Base-by-base conservation (phyloP, 1,140 invertebrate genomes). In the Drosophila carrolli region DNA sequence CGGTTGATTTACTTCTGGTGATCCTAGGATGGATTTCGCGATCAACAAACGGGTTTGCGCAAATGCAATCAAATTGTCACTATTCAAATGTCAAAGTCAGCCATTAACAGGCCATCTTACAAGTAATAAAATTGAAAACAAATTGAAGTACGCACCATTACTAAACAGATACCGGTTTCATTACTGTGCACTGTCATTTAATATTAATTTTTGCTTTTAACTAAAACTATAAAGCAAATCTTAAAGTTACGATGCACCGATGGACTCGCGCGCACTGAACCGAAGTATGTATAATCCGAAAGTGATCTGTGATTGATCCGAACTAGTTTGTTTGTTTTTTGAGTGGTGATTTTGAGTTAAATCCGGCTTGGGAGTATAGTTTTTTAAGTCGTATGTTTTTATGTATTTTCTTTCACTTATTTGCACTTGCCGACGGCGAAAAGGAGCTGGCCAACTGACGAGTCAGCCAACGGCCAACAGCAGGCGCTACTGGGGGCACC, bases 161-260 rank as follows among this genome's bases (percentile, higher is more conserved):
- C 90, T 91, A 91, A 91, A 91, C 90, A 91, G 82, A 91, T 89
- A 91, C 90, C 90, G 88, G 75, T 91, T 81, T 91, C 90, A 91
- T 91, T 91, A 91, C 90, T 91, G 90, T 91, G 90, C 90, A 91
- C 90, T 91, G 90, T 91, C 90, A 91, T 91, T 91, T 91, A 91
- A 91, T 88, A 89, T 83, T 23, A 63, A 70, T 83, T 83, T 77
- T 50, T 77, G 63, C 47, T 88, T 79, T 75, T 57, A 79, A 88
- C 47, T 89, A 35, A 66, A 83, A 88, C 75, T 89, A 68, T 72
- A 79, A 86, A 79, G 78, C 62, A 73, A 68, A 72, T 68, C 62
- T 76, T 55, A 48, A 77, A 66, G 44, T 57, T 61, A 50, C 71
- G 65, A 70, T 75, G 58, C 60, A 67, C 56, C 57, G 38, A 35